Conservation (phyloP, 2,888 invertebrate genomes). For the Linnaemya tessellans region DNA sequence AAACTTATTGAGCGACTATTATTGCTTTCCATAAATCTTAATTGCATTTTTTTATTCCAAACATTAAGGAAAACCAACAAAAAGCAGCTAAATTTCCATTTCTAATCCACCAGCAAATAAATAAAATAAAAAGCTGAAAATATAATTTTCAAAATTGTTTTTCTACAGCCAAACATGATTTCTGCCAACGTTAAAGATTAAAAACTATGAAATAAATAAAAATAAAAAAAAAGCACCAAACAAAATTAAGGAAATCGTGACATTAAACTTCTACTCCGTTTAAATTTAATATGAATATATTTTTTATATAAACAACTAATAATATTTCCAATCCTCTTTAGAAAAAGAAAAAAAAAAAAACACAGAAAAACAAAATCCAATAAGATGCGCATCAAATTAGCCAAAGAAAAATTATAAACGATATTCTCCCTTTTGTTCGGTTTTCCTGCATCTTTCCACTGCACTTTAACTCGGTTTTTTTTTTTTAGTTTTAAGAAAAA, state of each 20-base stretch:
- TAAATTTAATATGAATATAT: conserved; percentile 56
- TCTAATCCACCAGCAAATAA: background rate
- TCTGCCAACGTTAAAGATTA: conserved; percentile 30
- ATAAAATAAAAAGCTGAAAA: background rate
- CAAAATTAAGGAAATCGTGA: conserved; percentile 68
- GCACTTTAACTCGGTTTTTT: conserved; percentile 6
- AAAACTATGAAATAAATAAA: conserved; percentile 1
- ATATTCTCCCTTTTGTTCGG: conserved; percentile 6
- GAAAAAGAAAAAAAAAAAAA: background rate
- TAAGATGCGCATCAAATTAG: conserved; percentile 67
- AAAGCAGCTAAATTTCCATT: conserved; percentile 2
- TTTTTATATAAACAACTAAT: background rate
- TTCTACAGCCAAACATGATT: conserved; percentile 21
- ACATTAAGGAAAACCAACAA: background rate
- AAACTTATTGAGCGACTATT: conserved; percentile 32
- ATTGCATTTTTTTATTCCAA: conserved; percentile 41
- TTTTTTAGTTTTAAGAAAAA: background rate
- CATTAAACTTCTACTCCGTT: conserved; percentile 50
- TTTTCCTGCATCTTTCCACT: background rate
- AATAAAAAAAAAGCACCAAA: background rate
- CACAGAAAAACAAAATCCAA: conserved; percentile 1
- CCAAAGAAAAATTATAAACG: conserved; percentile 24
- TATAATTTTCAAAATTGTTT: conserved; percentile 38
- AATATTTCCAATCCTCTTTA: conserved; percentile 5
- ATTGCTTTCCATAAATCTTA: conserved; percentile 28